phyloP scores from a whole-genome alignment of 2,888 invertebrate species.

The Drosophila monieri region DNA sequence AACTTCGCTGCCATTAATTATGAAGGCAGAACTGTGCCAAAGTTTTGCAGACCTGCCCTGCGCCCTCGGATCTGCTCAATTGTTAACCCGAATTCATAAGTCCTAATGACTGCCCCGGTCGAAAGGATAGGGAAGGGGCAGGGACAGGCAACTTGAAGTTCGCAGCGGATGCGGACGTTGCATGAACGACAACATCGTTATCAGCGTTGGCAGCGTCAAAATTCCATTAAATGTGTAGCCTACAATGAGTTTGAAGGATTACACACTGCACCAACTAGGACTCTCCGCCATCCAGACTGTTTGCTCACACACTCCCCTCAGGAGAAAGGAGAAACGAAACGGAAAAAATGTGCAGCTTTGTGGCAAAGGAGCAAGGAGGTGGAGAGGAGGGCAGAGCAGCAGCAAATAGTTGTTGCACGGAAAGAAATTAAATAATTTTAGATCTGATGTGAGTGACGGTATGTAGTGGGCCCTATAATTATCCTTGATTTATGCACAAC shows the following conservation, averaged over 20 bases:
- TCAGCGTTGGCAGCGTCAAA: constrained; percentile 66
- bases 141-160: constrained; percentile 45
- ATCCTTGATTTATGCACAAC: not conserved
- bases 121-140: not conserved
- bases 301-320: constrained; percentile 44
- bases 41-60: constrained; percentile 21
- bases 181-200: constrained; percentile 70
- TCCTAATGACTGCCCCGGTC: constrained; percentile 37
- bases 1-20: constrained; percentile 36
- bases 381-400: constrained; percentile 47
- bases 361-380: constrained; percentile 54
- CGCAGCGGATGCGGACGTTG: constrained; percentile 59
- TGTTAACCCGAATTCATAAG: constrained; percentile 47
- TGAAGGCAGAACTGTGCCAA: constrained; percentile 46
- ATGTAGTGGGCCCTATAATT: too few species aligned
- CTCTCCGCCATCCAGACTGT: constrained; percentile 30
- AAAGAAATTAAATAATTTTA: constrained; percentile 8
- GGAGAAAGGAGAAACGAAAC: constrained; percentile 33
- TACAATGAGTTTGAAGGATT: constrained; percentile 73
- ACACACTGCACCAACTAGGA: constrained; percentile 46
- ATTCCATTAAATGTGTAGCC: constrained; percentile 73
- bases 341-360: constrained; percentile 70
- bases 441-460: not conserved
- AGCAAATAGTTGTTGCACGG: constrained; percentile 54
- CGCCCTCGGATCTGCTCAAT: constrained; percentile 26